Evolutionary conservation across 1,140 invertebrate genomes (phyloP).

Genomic region (Schmidtea mediterranea): DNA sequence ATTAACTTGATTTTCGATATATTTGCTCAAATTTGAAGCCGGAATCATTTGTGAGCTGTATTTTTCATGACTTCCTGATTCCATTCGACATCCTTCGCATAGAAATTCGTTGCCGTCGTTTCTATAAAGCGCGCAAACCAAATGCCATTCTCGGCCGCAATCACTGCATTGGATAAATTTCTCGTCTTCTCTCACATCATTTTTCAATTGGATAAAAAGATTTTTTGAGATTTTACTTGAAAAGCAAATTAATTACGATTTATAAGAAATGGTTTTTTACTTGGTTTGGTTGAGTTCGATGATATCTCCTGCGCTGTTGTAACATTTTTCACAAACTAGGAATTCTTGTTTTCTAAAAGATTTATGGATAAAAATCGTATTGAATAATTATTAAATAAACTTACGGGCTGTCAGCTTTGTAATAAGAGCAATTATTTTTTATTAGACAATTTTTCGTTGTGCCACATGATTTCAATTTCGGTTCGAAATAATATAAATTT

Average conservation of each 20-base stretch:
- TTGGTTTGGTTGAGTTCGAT: constrained; percentile 12
- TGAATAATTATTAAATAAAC: constrained; percentile 67
- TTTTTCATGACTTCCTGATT: constrained; percentile 24
- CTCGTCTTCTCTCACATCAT: constrained; percentile 85
- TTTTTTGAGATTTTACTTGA: constrained; percentile 40
- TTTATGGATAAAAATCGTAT: constrained; percentile 3
- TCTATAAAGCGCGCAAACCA: constrained; percentile 83
- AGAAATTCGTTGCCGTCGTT: constrained; percentile 45
- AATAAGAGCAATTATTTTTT: constrained; percentile 84
- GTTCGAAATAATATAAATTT: constrained; percentile 88
- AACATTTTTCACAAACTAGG: not conserved
- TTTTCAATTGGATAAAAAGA: constrained; percentile 90
- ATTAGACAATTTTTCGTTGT: constrained; percentile 95
- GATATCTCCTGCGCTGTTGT: not conserved
- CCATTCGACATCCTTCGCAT: constrained; percentile 5
- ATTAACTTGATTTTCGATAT: constrained; percentile 89
- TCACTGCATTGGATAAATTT: constrained; percentile 79
- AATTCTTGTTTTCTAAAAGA: not conserved
- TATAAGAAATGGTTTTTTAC: constrained; percentile 6
- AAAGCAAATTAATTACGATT: no score
- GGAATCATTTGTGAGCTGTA: not conserved
- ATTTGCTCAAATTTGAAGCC: constrained; percentile 33
- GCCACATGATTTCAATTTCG: constrained; percentile 91
- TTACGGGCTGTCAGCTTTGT: constrained; percentile 25
- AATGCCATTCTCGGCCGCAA: constrained; percentile 79